These are phyloP conservation scores for Vespertilio murinus DNA, from an alignment of 2,797 vertebrate genomes.

Conservation along the genomic window DNA sequence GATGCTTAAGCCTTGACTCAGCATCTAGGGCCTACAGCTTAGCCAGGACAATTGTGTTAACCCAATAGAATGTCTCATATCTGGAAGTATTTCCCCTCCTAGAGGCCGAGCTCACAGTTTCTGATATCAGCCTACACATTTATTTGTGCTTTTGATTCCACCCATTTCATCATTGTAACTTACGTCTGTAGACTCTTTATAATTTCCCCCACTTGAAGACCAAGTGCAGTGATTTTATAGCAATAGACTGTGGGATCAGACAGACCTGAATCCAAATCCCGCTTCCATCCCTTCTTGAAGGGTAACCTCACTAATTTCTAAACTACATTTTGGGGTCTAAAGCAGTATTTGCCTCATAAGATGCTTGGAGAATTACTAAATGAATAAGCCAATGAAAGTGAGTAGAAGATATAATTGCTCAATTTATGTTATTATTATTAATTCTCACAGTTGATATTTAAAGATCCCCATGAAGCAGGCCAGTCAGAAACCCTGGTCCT, in stretches of 20 bases:
- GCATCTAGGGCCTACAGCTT: too few relatives aligned
- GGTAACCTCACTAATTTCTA: neutral
- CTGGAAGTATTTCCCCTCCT: neutral
- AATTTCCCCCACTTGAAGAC: neutral
- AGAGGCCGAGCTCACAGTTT: constrained; percentile 36
- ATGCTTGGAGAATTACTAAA: neutral
- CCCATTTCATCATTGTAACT: neutral
- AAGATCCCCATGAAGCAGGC: neutral
- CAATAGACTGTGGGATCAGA: neutral
- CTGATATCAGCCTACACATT: neutral
- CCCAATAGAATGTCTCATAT: neutral
- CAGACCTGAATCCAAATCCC: neutral
- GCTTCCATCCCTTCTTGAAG: neutral
- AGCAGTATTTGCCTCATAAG: neutral
- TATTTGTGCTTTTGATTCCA: neutral
- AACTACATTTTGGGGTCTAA: neutral
- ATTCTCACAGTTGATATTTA: neutral
- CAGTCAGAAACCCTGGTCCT: neutral
- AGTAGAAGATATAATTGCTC: neutral
- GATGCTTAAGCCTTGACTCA: neutral
- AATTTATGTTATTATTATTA: neutral
- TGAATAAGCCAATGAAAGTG: neutral
- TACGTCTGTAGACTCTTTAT: neutral
- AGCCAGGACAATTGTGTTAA: neutral
- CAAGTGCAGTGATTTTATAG: neutral